Conservation (phyloP, 2,113 vertebrate genomes). For the Odobenus rosmarus region DNA sequence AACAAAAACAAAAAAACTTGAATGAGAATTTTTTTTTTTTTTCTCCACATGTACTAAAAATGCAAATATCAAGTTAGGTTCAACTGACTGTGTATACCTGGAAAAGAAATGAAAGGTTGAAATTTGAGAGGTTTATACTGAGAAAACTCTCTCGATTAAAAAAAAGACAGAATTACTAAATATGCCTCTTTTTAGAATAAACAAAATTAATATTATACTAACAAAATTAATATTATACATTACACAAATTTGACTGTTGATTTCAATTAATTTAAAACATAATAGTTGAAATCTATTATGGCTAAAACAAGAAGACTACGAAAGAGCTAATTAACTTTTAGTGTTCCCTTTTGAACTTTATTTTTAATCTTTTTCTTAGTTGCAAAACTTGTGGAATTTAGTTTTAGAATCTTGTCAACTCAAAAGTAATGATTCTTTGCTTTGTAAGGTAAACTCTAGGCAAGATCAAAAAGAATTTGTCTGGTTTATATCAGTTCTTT, state of each 20-base stretch:
- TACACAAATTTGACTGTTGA: not conserved
- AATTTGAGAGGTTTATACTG: not conserved
- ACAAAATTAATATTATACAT: not conserved
- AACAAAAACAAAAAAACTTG: not conserved
- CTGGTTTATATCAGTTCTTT: not conserved
- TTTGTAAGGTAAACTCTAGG: not conserved
- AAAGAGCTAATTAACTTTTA: not conserved
- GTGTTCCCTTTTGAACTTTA: not conserved
- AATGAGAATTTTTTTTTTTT: not conserved
- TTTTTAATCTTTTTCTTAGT: not conserved
- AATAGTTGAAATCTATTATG: not conserved
- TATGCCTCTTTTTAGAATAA: not conserved
- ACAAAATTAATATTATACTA: not conserved
- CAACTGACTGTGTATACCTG: not conserved
- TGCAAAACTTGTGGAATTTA: not conserved
- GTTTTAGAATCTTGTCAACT: not conserved
- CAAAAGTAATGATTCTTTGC: not conserved
- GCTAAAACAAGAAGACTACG: not conserved
- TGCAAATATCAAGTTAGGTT: not conserved
- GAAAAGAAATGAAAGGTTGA: not conserved
- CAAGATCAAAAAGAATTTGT: not conserved
- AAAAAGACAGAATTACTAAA: not conserved
- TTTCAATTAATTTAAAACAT: not conserved
- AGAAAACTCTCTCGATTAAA: not conserved
- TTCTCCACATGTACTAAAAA: not conserved